phyloP scores from a whole-genome alignment of 2,888 invertebrate genomes.

The Eremobia ochroleuca region DNA sequence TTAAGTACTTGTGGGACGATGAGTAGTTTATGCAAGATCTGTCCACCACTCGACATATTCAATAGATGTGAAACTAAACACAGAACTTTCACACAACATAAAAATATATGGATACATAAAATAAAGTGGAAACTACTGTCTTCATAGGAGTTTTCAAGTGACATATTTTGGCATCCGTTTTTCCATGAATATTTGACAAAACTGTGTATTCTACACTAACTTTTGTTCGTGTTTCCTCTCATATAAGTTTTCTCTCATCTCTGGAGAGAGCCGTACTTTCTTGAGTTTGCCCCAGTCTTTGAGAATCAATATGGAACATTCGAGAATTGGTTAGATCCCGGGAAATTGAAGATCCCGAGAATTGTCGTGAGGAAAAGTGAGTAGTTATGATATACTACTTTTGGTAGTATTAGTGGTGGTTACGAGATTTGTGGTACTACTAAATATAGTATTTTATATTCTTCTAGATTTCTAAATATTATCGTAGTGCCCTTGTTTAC shows the following conservation, averaged over 20 bases:
- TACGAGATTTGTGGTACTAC: no score
- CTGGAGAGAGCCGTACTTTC: slow-evolving; percentile 45
- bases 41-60: not conserved
- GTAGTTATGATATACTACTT: slow-evolving; percentile 15
- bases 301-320: slow-evolving; percentile 55
- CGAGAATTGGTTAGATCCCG: slow-evolving; percentile 24
- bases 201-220: slow-evolving; percentile 49
- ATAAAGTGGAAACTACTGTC: slow-evolving; percentile 25
- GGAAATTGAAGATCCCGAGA: slow-evolving; percentile 36
- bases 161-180: slow-evolving; percentile 30
- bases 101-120: not conserved
- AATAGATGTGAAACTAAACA: not conserved
- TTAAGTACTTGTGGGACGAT: not conserved
- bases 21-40: not conserved
- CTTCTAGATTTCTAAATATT: no score
- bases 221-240: slow-evolving; percentile 54
- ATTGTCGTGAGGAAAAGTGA: slow-evolving; percentile 21
- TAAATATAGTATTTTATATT: no score
- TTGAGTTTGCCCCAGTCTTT: slow-evolving; percentile 35
- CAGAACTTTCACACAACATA: not conserved
- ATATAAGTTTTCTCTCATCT: slow-evolving; percentile 57
- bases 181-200: slow-evolving; percentile 57
- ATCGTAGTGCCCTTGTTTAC: no score
- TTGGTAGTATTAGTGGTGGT: not conserved
- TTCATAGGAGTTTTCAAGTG: slow-evolving; percentile 25